These are phyloP conservation scores for Nephrotoma appendiculata DNA, from an alignment of 2,888 invertebrate genomes.

Conservation along the genomic window DNA sequence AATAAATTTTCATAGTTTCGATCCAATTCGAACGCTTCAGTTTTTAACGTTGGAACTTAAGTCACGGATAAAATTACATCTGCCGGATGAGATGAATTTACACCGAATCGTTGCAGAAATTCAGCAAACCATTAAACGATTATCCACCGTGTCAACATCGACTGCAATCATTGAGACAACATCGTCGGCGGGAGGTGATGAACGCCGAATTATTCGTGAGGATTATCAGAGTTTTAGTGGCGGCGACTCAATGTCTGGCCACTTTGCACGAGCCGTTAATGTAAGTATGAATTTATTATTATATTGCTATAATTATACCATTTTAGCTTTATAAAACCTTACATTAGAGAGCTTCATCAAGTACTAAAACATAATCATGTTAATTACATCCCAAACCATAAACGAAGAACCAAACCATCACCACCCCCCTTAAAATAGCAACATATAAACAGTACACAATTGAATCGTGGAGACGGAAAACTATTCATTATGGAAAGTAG, in stretches of 20 bases:
- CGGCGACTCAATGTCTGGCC: background rate
- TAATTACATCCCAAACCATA: background rate
- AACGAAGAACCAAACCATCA: too few species aligned
- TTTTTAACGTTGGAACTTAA: conserved; percentile 3
- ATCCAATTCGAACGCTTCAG: conserved; percentile 2
- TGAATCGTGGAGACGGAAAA: background rate
- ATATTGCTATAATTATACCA: background rate
- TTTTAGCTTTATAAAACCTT: background rate
- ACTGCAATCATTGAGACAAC: background rate
- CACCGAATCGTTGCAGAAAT: conserved; percentile 16
- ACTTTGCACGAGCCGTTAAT: background rate
- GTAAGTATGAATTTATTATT: background rate
- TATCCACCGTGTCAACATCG: conserved; percentile 7
- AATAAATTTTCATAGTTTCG: background rate
- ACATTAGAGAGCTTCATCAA: background rate
- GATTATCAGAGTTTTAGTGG: background rate
- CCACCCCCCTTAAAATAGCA: background rate
- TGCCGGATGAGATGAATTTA: conserved; percentile 15
- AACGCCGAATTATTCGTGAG: background rate
- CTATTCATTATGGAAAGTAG: background rate
- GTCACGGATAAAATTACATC: background rate
- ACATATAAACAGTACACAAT: background rate
- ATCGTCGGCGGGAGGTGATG: background rate
- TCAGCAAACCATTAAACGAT: conserved; percentile 16
- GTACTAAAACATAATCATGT: background rate